A percentile compares a stretch with the other conserved stretches of the same genome.
These are phyloP conservation scores for Orycteropus afer DNA, from an alignment of 2,113 vertebrate genomes.

Conservation along the genomic window DNA sequence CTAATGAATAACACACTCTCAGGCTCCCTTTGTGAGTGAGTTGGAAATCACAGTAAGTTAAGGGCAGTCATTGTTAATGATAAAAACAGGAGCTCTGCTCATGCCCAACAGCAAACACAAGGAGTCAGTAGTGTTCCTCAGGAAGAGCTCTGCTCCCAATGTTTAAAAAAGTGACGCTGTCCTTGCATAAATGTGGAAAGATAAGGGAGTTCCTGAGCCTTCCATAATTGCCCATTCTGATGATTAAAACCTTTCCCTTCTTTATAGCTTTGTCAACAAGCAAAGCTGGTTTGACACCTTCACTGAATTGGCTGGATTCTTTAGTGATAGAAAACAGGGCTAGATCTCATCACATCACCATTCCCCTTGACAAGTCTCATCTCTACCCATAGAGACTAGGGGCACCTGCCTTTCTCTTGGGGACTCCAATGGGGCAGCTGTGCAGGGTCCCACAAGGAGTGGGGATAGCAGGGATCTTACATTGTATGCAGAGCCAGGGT, in stretches of 20 bases:
- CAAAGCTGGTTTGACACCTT: not conserved
- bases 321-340: no score
- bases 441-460: fast-evolving
- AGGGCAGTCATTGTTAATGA: not conserved
- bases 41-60: not conserved
- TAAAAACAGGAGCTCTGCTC: not conserved
- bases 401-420: fast-evolving
- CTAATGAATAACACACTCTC: not conserved
- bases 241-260: not conserved
- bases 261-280: not conserved
- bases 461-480: not conserved
- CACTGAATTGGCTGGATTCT: not conserved
- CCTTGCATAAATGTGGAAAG: not conserved
- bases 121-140: not conserved
- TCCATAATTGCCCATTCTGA: not conserved
- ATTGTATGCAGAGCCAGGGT: not conserved
- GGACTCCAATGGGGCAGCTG: not conserved
- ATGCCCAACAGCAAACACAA: no score
- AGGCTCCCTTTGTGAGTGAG: not conserved
- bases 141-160: not conserved
- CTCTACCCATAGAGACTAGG: fast-evolving
- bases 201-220: not conserved
- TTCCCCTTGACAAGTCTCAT: no score
- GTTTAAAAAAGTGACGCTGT: not conserved
- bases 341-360: fast-evolving